Base-by-base conservation (phyloP, 2,797 vertebrate genomes). In the Macroramphosus scolopax region DNA sequence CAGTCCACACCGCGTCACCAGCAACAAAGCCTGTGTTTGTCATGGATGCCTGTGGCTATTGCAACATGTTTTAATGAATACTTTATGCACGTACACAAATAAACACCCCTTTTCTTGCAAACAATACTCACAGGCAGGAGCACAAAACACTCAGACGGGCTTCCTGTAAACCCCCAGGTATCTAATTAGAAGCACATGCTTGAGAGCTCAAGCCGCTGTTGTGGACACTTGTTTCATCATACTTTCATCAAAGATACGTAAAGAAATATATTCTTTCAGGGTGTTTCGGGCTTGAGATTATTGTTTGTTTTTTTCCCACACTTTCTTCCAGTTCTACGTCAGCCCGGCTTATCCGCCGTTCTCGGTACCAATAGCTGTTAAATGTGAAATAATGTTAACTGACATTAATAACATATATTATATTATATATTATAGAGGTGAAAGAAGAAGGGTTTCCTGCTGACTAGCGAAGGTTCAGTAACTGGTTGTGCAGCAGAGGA, bases 241-340 rank as follows among this genome's bases (percentile, higher is more conserved):
- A 15, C 3, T n/a, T 16, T 25, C 1, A 17, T n/a, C n/a, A n/a
- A n/a, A n/a, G n/a, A n/a, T n/a, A n/a, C n/a, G n/a, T n/a, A n/a
- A n/a, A 34, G 51, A 35, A 44, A 36, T 33, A 64, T 42, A 51
- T 61, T 42, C 52, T 49, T 46, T 58, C 37, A 58, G 32, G 15
- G 54, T 51, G 56, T 42, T 63, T 60, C 33, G 32, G 59, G 58
- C 0, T 1, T 44, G n/a, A 35, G 14, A 62, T 22, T 22, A n/a
- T n/a, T 22, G 24, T 40, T 6, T 43, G 69, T 69, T 45, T 57
- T 42, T 56, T 69, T 52, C 57, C 40, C 60, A 71, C 61, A 52
- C 46, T 59, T 14, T 20, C 26, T 59, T 59, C 45, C 3, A n/a
- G 13, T 57, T 53, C 10, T 48, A 6, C 28, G n/a, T 28, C 18